Percentiles rank a stretch among this genome's conserved stretches.
These are phyloP conservation scores for Anthoptus insignis DNA, from an alignment of 2,888 invertebrate genomes.

Conservation along the genomic window DNA sequence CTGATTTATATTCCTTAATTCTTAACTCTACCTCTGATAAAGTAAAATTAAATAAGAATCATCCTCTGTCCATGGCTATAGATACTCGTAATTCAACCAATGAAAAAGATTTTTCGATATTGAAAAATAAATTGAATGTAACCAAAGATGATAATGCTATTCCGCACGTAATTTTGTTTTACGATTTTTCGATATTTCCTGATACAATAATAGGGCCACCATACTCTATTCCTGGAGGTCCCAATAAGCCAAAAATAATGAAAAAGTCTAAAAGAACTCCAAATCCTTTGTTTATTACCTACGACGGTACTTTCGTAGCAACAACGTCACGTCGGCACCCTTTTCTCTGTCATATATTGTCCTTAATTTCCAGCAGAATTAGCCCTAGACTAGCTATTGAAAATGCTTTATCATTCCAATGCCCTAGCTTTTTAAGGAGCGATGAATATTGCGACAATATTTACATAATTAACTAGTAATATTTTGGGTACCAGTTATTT, in stretches of 20 bases:
- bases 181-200: constrained; percentile 61
- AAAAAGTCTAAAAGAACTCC: neutral
- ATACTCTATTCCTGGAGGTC: constrained; percentile 51
- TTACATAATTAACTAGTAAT: constrained; percentile 58
- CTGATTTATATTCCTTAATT: neutral
- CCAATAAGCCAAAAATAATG: neutral
- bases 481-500: neutral
- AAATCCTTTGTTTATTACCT: constrained; percentile 61
- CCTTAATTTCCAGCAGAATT: constrained; percentile 60
- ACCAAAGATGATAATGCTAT: constrained; percentile 45
- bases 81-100: constrained; percentile 4
- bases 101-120: neutral
- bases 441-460: constrained; percentile 71
- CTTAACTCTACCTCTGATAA: constrained; percentile 4
- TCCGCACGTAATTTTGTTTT: constrained; percentile 61
- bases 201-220: constrained; percentile 54
- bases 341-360: constrained; percentile 65
- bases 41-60: neutral
- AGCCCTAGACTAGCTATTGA: constrained; percentile 67
- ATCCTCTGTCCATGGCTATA: neutral
- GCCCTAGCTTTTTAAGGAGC: constrained; percentile 61
- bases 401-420: constrained; percentile 64
- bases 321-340: constrained; percentile 67
- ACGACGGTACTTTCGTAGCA: constrained; percentile 72
- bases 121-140: neutral